Percentiles rank a stretch among this genome's conserved stretches.
Conservation (phyloP, 2,888 invertebrate genomes). For the Torymus auratus region DNA sequence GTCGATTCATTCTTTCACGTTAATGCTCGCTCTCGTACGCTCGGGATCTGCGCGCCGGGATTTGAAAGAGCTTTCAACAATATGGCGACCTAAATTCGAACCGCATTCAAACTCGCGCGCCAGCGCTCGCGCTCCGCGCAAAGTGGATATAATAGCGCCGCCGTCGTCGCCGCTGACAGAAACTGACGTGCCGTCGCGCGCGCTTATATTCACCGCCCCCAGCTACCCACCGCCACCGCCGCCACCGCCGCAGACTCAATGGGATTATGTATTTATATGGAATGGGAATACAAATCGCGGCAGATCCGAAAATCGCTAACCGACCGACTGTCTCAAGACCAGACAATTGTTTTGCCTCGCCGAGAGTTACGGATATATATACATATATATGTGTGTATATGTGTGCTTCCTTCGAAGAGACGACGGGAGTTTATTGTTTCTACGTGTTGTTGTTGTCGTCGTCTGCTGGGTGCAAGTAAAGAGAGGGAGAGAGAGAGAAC, state of each 20-base stretch:
- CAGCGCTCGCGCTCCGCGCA: conserved; percentile 8
- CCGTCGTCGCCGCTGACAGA: conserved; percentile 47
- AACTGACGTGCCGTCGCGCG: conserved; percentile 54
- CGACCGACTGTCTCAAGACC: conserved; percentile 7
- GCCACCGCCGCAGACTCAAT: conserved; percentile 25
- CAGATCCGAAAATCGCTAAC: conserved; percentile 53
- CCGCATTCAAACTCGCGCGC: conserved; percentile 54
- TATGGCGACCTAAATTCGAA: conserved; percentile 61
- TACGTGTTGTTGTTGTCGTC: background rate
- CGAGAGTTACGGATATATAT: background rate
- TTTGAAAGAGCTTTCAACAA: conserved; percentile 60
- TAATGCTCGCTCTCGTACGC: conserved; percentile 21
- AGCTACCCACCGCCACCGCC: background rate
- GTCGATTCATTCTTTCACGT: conserved; percentile 48
- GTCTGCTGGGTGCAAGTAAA: too few relatives aligned
- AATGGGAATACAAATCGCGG: conserved; percentile 35
- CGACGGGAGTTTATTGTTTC: too few relatives aligned
- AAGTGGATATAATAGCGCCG: conserved; percentile 58
- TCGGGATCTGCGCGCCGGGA: conserved; percentile 49
- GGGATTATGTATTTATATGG: conserved; percentile 46
- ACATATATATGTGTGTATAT: too few relatives aligned
- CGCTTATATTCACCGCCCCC: conserved; percentile 36
- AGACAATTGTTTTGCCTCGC: conserved; percentile 22
- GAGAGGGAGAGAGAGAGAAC: too few relatives aligned
- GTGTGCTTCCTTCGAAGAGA: background rate